Evolutionary conservation across 2,888 invertebrate species (phyloP), one percentile per base, ranked within the genome.

Genomic region (Melanargia galathea): DNA sequence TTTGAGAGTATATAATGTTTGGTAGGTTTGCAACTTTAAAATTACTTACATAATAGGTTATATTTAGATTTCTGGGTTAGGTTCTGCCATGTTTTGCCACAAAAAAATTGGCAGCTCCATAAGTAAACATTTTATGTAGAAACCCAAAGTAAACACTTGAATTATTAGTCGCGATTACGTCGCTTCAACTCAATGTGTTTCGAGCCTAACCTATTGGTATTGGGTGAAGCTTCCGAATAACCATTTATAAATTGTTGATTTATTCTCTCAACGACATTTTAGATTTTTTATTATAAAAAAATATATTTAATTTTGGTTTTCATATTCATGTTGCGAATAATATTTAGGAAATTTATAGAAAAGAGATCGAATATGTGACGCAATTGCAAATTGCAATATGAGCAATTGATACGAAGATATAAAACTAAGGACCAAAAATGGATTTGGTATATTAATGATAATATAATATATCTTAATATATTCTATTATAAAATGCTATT

Each of bases 391-490:
- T n/a, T n/a, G n/a, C 26, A 0, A 48, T 48, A 24, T 48, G 7
- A 26, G 22, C 13, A 13, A 13, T 18, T 43, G 18, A 46, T 22
- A 13, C 16, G 40, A 7, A 46, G 13, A 46, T 18, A 22, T 49
- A 49, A 60, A 55, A 45, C 11, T 60, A 65, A 52, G 65, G 65
- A 66, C 65, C 65, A 66, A 66, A 56, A 57, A 2, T 63, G 63
- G 62, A 62, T 62, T 65, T 65, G 62, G 65, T 55, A 62, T 40
- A 18, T 45, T 49, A n/a, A 38, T 30, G 1, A 30, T 30, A 30
- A 30, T 30, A 30, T 7, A 7, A 30, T 18, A 35, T 51, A 60
- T 51, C 51, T 30, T 1, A 33, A 33, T 18, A 51, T 18, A 33
- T 33, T 18, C 11, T 18, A 33, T 33, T 18, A 18, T 30, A 51